A percentile compares a stretch with the other conserved stretches of the same genome.
phyloP scores from a whole-genome alignment of 2,113 vertebrate genomes.

The Lathamus discolor region DNA sequence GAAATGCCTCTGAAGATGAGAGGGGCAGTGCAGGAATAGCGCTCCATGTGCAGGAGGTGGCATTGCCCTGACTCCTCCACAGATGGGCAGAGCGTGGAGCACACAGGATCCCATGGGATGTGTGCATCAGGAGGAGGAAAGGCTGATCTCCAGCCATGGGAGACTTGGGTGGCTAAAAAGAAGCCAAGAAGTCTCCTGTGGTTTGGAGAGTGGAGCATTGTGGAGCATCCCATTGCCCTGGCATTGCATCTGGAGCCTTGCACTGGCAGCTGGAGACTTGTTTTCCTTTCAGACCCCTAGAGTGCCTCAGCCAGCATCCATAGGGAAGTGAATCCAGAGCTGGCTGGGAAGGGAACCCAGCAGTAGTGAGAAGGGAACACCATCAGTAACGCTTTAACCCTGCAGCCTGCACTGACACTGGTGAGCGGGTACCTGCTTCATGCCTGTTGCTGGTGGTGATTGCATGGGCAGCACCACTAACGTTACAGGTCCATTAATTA shows the following conservation, averaged over 20 bases:
- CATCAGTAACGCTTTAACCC: background rate
- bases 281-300: background rate
- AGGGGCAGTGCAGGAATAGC: fast-evolving
- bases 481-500: constrained; percentile 59
- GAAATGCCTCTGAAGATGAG: background rate
- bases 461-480: constrained; percentile 17
- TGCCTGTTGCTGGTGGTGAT: background rate
- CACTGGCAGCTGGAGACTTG: background rate
- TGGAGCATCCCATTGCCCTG: background rate
- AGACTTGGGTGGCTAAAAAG: background rate
- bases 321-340: background rate
- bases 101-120: fast-evolving
- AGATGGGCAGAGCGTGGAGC: background rate
- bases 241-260: background rate
- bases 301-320: background rate
- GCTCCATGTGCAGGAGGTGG: background rate
- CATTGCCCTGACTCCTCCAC: background rate
- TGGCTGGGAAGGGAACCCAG: background rate
- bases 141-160: fast-evolving
- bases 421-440: background rate
- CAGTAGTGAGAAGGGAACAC: background rate
- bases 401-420: background rate
- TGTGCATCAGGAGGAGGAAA: background rate
- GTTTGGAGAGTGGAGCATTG: background rate
- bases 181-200: background rate